Percentiles rank a stretch among this genome's conserved stretches.
Evolutionary conservation across 2,888 invertebrate genomes (phyloP).

Genomic region (Sclerodermus sp.): DNA sequence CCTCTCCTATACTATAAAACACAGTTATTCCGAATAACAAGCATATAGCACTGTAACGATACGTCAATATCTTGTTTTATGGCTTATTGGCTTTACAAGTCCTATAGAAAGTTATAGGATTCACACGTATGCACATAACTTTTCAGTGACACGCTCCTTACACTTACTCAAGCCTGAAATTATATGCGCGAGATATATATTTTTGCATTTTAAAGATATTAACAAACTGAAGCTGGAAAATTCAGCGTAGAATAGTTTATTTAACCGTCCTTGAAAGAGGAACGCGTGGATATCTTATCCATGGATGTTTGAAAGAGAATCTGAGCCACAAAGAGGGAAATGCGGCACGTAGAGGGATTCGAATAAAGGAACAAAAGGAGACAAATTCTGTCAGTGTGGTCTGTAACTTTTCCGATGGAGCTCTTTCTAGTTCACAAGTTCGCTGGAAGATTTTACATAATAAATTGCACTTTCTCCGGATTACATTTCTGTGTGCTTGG

Average conservation of each 20-base stretch:
- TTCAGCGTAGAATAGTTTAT: too few relatives aligned
- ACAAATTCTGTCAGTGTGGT: neutral
- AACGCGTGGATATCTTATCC: too few relatives aligned
- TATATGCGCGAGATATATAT: too few relatives aligned
- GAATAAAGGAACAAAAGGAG: neutral
- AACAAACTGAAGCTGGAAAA: too few relatives aligned
- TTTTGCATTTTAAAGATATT: too few relatives aligned
- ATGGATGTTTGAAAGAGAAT: too few relatives aligned
- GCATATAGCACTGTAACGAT: conserved; percentile 12
- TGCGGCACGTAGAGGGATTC: neutral
- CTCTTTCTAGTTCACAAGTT: neutral
- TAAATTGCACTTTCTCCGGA: conserved; percentile 5
- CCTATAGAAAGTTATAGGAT: conserved; percentile 9
- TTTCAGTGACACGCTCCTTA: too few relatives aligned
- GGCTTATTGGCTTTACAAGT: conserved; percentile 17
- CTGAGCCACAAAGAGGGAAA: neutral
- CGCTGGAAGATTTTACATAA: conserved; percentile 4
- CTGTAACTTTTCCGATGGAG: conserved; percentile 6
- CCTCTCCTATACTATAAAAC: conserved; percentile 7
- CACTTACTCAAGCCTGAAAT: too few relatives aligned
- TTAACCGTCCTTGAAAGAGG: too few relatives aligned
- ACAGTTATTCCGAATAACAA: conserved; percentile 13
- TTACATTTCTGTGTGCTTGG: conserved; percentile 1
- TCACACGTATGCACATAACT: neutral
- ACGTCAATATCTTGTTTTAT: conserved; percentile 17